Percentiles rank a stretch among this genome's conserved stretches.
Conservation (phyloP, 1,140 invertebrate genomes). For the Zaprionus ghesquierei region DNA sequence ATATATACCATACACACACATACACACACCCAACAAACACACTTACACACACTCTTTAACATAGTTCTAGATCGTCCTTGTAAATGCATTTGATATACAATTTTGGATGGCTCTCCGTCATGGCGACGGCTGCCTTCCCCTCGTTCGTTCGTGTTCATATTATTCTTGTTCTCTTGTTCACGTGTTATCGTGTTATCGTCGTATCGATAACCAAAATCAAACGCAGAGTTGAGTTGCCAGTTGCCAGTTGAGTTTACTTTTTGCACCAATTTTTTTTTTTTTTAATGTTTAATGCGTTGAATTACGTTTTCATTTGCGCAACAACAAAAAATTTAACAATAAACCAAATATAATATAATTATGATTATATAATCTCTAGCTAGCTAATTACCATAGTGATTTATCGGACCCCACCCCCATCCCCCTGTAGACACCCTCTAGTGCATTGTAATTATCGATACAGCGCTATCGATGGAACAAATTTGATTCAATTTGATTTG, state of each 20-base stretch:
- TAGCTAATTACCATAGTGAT: background rate
- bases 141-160: slow-evolving; percentile 2
- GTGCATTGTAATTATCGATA: background rate
- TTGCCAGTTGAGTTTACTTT: slow-evolving; percentile 10
- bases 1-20: slow-evolving; percentile 28
- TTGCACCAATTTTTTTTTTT: slow-evolving; percentile 21
- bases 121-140: background rate
- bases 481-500: background rate
- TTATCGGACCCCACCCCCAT: background rate
- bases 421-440: background rate
- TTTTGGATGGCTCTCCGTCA: slow-evolving; percentile 1
- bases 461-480: background rate
- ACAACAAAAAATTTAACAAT: slow-evolving; percentile 19
- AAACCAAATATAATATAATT: background rate
- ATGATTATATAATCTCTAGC: background rate
- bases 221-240: slow-evolving; percentile 7
- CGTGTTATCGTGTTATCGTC: slow-evolving; percentile 13
- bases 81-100: slow-evolving; percentile 33
- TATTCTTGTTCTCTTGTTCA: slow-evolving; percentile 14
- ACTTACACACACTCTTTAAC: slow-evolving; percentile 27
- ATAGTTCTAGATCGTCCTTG: slow-evolving; percentile 31
- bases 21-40: slow-evolving; percentile 22
- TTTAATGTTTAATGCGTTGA: background rate
- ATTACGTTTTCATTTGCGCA: slow-evolving; percentile 16
- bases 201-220: slow-evolving; percentile 27